Evolutionary conservation across 2,888 invertebrate species (phyloP).

Genomic region (Pheosia tremula): DNA sequence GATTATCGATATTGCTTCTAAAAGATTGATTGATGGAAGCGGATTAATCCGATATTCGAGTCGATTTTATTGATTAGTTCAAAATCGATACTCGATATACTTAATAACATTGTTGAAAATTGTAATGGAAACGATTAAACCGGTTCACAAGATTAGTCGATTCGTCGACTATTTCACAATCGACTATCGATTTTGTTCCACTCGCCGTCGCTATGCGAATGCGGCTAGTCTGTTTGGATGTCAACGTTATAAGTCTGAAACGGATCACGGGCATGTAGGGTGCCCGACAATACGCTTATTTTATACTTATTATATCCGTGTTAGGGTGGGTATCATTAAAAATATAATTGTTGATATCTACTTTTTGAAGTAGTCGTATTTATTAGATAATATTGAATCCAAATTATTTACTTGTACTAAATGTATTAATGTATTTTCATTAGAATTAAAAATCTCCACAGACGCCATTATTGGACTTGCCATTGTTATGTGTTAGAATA

Average conservation of each 20-base stretch:
- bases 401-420: conserved; percentile 52
- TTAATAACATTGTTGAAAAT: no score
- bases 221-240: conserved; percentile 40
- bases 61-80: neutral
- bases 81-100: neutral
- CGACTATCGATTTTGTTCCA: neutral
- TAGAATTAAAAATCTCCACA: conserved; percentile 39
- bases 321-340: conserved; percentile 72
- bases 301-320: conserved; percentile 78
- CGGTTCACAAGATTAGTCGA: neutral
- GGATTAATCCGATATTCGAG: neutral
- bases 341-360: conserved; percentile 74
- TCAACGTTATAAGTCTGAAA: conserved; percentile 77
- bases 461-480: conserved; percentile 31
- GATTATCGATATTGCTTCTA: no score
- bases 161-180: neutral
- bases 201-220: neutral
- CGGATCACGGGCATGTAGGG: conserved; percentile 68
- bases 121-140: neutral
- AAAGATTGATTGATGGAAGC: neutral
- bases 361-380: conserved; percentile 72
- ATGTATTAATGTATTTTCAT: conserved; percentile 61
- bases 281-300: conserved; percentile 82
- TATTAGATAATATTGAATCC: conserved; percentile 56
- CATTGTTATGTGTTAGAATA: conserved; percentile 6